Evolutionary conservation across 2,888 invertebrate genomes (phyloP), one percentile per base, ranked within the genome.

Genomic region (Tachystola acroxantha): DNA sequence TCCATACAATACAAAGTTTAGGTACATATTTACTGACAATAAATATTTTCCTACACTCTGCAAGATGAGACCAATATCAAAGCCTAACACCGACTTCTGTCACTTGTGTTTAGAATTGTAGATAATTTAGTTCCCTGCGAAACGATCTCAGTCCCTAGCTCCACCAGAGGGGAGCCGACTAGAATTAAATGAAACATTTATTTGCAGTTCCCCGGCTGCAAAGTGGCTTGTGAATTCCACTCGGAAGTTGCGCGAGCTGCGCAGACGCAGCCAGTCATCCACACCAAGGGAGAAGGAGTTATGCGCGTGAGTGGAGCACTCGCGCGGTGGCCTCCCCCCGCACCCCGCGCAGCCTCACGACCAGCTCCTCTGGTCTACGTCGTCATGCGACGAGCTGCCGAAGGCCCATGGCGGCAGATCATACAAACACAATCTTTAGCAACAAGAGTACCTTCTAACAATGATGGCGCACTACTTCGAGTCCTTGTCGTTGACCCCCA

Each of bases 401-500:
- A 88, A 49, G 90, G 90, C 6, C 90, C 90, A 11, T 91, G 91
- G 91, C 77, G 90, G 39, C 91, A 91, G 67, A 90, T 91, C 40
- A 90, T 90, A 52, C 91, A 92, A 78, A 91, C 91, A 0, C 88
- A 91, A 62, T 87, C 91, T 34, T 72, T 91, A 42, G 89, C 90
- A 12, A 91, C 91, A 2, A 77, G 91, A 44, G 90, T 92, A 24
- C 91, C 91, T 22, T 77, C 88, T n/a, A 90, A 90, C 62, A 88
- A 90, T 30, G 90, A 89, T 68, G 90, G 90, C 4, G 89, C 90
- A 7, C 85, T 91, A 43, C 81, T 92, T n/a, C 79, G 92, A 36
- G 92, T 92, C 7, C 79, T 92, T 6, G 92, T 91, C 16, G 92
- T 92, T 14, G 91, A 91, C 58, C 90, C 91, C n/a, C 89, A 90